These are phyloP conservation scores for Carettochelys insculpta DNA, from an alignment of 2,113 vertebrate species.

Conservation along the genomic window DNA sequence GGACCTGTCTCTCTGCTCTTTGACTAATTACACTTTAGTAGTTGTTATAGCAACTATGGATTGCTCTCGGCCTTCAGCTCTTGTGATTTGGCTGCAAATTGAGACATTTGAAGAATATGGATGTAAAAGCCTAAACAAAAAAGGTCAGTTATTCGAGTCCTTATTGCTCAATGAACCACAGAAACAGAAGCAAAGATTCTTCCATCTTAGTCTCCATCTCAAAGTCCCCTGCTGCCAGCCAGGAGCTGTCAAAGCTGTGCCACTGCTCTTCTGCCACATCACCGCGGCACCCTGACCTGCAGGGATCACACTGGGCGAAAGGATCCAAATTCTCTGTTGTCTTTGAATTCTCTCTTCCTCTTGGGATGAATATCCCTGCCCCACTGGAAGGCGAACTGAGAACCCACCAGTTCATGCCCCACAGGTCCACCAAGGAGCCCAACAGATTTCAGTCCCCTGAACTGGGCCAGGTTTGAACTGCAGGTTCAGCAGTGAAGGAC, in stretches of 20 bases:
- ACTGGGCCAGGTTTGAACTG: not conserved
- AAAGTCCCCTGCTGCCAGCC: not conserved
- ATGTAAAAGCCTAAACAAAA: not conserved
- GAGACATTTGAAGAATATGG: slow-evolving; percentile 54
- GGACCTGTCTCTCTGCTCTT: slow-evolving; percentile 66
- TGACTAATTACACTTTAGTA: slow-evolving; percentile 76
- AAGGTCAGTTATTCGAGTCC: not conserved
- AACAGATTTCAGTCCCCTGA: not conserved
- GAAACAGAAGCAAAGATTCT: not conserved
- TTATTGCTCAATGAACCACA: not conserved
- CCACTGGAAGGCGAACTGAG: not conserved
- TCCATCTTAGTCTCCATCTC: not conserved
- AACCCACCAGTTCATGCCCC: not conserved
- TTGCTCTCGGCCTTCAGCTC: slow-evolving; percentile 57
- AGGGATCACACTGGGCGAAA: not conserved
- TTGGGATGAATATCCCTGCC: not conserved
- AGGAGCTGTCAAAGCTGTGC: not conserved
- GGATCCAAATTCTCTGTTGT: not conserved
- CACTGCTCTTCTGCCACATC: not conserved
- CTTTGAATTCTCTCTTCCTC: not conserved
- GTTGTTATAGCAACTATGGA: slow-evolving; percentile 78
- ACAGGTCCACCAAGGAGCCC: not conserved
- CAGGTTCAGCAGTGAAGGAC: not conserved
- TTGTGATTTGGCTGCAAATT: slow-evolving; percentile 58
- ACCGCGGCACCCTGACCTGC: not conserved